phyloP scores from a whole-genome alignment of 2,888 invertebrate species.

The Malthinus seriepunctatus region DNA sequence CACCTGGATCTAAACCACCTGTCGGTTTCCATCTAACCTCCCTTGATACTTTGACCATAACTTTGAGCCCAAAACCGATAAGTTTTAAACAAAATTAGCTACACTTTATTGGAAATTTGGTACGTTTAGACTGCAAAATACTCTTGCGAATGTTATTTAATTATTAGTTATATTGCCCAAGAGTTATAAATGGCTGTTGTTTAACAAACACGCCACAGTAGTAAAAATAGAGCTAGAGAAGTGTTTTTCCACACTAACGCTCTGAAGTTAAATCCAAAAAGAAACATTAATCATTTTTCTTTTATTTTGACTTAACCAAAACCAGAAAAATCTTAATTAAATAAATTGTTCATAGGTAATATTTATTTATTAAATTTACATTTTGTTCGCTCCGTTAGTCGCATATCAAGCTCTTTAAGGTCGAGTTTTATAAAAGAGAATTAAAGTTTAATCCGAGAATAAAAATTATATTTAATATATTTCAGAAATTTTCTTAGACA shows the following conservation, averaged over 20 bases:
- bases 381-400: too few relatives aligned
- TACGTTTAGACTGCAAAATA: conserved; percentile 19
- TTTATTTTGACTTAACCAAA: neutral
- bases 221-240: neutral
- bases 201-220: conserved; percentile 3
- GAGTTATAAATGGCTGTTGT: conserved; percentile 1
- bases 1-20: conserved; percentile 30
- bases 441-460: too few relatives aligned
- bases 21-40: conserved; percentile 21
- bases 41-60: conserved; percentile 25
- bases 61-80: conserved; percentile 20
- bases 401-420: too few relatives aligned
- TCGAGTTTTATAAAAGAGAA: too few relatives aligned
- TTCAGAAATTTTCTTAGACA: too few relatives aligned
- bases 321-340: neutral
- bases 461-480: too few relatives aligned
- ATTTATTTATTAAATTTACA: too few relatives aligned
- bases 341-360: too few relatives aligned
- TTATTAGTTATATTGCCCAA: conserved; percentile 15
- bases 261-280: neutral
- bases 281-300: neutral
- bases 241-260: neutral
- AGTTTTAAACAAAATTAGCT: conserved; percentile 23
- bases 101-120: conserved; percentile 28
- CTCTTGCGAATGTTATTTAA: conserved; percentile 25